Conservation (phyloP, 30 jellyfish, hydroid and myxozoan species). For the Cassiopea andromeda region DNA sequence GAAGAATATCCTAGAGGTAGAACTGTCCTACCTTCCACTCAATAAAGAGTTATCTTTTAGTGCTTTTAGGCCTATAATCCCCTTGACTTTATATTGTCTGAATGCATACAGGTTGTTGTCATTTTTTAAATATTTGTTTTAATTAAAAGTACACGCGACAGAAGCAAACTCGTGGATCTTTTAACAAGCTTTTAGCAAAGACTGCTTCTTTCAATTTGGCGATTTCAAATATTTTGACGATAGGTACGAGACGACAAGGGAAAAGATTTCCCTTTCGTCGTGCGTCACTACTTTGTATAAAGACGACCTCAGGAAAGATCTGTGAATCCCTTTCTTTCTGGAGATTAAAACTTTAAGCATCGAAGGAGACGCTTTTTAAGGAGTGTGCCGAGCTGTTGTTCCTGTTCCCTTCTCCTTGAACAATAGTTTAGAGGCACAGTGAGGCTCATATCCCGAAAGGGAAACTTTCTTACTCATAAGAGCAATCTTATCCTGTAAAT, state of each 20-base stretch:
- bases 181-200: slow-evolving; percentile 16
- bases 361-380: not conserved
- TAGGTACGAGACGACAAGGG: not conserved
- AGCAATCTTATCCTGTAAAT: slow-evolving; percentile 48
- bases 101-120: not conserved
- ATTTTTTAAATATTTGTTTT: not conserved
- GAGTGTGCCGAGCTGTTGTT: not conserved
- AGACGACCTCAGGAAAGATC: slow-evolving; percentile 11
- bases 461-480: slow-evolving; percentile 19
- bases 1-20: not conserved
- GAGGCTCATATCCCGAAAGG: slow-evolving; percentile 47
- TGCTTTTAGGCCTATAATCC: not conserved
- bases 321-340: not conserved
- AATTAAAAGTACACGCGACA: not conserved
- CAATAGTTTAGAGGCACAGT: not conserved
- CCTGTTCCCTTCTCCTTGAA: not conserved
- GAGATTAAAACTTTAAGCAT: not conserved
- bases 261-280: slow-evolving; percentile 11
- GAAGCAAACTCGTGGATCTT: slow-evolving; percentile 14
- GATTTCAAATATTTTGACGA: slow-evolving; percentile 5
- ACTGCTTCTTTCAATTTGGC: not conserved
- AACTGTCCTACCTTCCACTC: not conserved
- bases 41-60: not conserved
- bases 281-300: not conserved
- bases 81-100: not conserved